Evolutionary conservation across 1,140 invertebrate species (phyloP).

Genomic region (Gonioctena quinquepunctata): DNA sequence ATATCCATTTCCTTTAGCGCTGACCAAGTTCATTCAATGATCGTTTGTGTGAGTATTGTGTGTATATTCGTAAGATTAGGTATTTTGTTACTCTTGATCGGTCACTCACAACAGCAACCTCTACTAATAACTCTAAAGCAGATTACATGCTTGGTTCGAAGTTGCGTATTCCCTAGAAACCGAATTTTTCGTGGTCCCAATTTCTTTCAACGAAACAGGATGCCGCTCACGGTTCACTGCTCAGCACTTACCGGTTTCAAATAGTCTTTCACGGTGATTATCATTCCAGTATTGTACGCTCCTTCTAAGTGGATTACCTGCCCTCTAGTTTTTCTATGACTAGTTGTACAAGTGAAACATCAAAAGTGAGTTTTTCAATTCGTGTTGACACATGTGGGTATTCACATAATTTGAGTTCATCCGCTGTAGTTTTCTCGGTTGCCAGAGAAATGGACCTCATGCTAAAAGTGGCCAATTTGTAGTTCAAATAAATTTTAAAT

Average conservation of each 20-base stretch:
- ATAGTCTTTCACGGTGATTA: conserved; percentile 4
- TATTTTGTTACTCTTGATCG: background rate
- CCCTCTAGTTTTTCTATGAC: conserved; percentile 2
- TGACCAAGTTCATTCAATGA: too few species aligned
- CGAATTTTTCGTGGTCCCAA: background rate
- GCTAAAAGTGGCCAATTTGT: too few species aligned
- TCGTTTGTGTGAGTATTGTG: too few species aligned
- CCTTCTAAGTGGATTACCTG: conserved; percentile 6
- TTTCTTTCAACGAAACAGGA: background rate
- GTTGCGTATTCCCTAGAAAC: background rate
- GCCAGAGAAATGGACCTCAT: too few species aligned
- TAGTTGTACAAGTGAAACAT: conserved; percentile 10
- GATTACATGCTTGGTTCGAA: background rate
- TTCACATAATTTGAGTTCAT: background rate
- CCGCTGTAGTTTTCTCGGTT: too few species aligned
- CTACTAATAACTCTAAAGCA: background rate
- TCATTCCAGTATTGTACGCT: conserved; percentile 1
- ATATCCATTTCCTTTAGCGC: too few species aligned
- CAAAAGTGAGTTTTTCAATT: background rate
- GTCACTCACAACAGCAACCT: background rate
- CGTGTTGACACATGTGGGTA: background rate
- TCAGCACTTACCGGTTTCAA: background rate
- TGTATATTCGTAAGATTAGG: too few species aligned
- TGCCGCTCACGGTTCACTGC: background rate
- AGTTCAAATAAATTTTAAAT: too few species aligned